phyloP scores from a whole-genome alignment of 2,113 vertebrate genomes.

The Uria aalge region DNA sequence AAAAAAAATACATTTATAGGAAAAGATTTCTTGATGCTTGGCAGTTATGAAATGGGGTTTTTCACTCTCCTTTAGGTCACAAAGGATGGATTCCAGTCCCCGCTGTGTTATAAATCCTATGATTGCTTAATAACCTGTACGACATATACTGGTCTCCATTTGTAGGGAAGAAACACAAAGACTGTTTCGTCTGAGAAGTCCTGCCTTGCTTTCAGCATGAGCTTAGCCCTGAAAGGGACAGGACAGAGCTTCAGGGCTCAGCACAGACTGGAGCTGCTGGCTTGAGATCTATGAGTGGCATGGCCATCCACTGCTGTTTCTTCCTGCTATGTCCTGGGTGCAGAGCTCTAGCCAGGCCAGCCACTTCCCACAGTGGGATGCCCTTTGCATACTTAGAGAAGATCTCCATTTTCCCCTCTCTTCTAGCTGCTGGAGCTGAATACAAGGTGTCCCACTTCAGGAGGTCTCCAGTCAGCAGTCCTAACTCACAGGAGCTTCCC shows the following conservation, averaged over 20 bases:
- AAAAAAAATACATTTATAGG: neutral
- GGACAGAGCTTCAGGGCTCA: neutral
- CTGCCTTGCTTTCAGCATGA: neutral
- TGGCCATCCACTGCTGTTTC: fast-evolving
- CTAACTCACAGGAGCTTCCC: neutral
- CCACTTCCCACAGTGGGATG: fast-evolving
- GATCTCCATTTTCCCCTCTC: neutral
- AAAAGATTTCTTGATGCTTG: neutral
- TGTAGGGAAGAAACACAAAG: neutral
- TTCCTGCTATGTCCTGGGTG: neutral
- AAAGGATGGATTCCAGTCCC: neutral
- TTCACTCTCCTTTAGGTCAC: neutral
- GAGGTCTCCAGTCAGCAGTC: neutral
- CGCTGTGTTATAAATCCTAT: neutral
- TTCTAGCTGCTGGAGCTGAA: neutral
- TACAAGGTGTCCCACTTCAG: neutral
- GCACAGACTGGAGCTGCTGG: neutral
- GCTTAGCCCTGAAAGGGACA: neutral
- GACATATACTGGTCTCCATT: neutral
- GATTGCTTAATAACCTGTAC: neutral
- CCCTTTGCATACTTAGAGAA: neutral
- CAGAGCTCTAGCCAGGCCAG: neutral
- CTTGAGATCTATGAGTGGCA: neutral
- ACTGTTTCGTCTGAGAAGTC: neutral
- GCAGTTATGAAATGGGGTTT: neutral